A percentile compares a stretch with the other conserved stretches of the same genome.
These are phyloP conservation scores for Amiota mariae DNA, from an alignment of 2,888 invertebrate species.

Conservation along the genomic window DNA sequence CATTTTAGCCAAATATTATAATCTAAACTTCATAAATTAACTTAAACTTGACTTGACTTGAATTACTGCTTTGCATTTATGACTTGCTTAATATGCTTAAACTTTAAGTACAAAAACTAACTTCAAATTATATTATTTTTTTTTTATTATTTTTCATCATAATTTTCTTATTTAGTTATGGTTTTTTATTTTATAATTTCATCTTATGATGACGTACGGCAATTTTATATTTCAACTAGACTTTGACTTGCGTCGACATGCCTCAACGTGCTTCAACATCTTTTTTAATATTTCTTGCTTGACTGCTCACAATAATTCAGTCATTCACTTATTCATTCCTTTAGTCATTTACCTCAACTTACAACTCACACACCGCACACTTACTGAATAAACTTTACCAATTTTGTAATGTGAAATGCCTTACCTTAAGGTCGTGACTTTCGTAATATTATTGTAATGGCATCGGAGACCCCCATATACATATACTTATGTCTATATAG, in stretches of 20 bases:
- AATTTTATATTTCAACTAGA: slow-evolving; percentile 26
- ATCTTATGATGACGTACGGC: background rate
- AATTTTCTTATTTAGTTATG: background rate
- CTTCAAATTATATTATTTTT: background rate
- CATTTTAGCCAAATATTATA: too few relatives aligned
- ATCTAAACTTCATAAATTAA: too few relatives aligned
- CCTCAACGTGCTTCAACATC: background rate
- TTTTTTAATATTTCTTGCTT: slow-evolving; percentile 7
- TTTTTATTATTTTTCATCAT: background rate
- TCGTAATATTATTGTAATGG: too few relatives aligned
- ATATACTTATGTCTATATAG: too few relatives aligned
- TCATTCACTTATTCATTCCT: slow-evolving; percentile 2
- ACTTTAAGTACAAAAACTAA: background rate
- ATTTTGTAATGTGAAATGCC: too few relatives aligned
- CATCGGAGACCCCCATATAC: too few relatives aligned
- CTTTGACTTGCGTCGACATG: slow-evolving; percentile 9
- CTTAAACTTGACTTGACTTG: background rate
- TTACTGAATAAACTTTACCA: too few relatives aligned
- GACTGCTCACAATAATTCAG: slow-evolving; percentile 17
- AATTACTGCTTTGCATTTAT: slow-evolving; percentile 1
- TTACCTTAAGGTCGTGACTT: too few relatives aligned
- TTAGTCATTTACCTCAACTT: background rate
- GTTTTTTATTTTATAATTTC: background rate
- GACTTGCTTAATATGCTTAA: background rate
- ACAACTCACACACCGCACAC: background rate